Evolutionary conservation across 2,113 vertebrate species (phyloP).

Genomic region (Mus spicilegus): DNA sequence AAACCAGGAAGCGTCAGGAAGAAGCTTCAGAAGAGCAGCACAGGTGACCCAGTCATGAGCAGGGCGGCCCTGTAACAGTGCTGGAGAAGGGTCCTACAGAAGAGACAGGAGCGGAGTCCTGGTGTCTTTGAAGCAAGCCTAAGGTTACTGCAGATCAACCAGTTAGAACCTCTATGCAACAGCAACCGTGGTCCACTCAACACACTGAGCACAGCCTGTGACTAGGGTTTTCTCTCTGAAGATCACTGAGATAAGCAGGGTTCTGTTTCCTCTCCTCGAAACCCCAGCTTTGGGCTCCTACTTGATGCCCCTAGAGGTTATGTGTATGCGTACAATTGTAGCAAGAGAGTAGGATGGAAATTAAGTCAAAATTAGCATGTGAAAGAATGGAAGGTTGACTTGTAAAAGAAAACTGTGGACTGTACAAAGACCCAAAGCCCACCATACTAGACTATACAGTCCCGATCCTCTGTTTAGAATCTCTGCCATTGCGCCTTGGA

Average conservation of each 20-base stretch:
- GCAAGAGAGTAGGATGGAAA: neutral
- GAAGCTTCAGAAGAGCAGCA: conserved; percentile 2
- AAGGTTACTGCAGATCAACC: conserved; percentile 2
- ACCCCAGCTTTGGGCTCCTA: neutral
- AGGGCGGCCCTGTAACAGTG: neutral
- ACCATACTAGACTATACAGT: neutral
- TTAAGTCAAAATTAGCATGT: neutral
- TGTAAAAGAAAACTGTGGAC: neutral
- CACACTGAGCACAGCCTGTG: neutral
- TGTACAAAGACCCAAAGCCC: neutral
- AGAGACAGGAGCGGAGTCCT: neutral
- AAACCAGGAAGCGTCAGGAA: conserved; percentile 41
- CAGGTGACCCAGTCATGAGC: neutral
- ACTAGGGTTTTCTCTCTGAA: neutral
- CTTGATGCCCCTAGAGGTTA: neutral
- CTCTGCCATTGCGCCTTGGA: neutral
- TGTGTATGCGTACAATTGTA: neutral
- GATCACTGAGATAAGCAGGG: neutral
- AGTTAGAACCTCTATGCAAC: conserved; percentile 42
- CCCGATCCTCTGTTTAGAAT: neutral
- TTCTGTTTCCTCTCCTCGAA: conserved; percentile 14
- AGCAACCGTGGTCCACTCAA: neutral
- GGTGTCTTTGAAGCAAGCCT: neutral
- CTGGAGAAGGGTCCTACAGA: conserved; percentile 19
- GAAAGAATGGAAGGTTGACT: neutral